Conservation (phyloP, 2,888 invertebrate genomes). For the Agapostemon virescens region DNA sequence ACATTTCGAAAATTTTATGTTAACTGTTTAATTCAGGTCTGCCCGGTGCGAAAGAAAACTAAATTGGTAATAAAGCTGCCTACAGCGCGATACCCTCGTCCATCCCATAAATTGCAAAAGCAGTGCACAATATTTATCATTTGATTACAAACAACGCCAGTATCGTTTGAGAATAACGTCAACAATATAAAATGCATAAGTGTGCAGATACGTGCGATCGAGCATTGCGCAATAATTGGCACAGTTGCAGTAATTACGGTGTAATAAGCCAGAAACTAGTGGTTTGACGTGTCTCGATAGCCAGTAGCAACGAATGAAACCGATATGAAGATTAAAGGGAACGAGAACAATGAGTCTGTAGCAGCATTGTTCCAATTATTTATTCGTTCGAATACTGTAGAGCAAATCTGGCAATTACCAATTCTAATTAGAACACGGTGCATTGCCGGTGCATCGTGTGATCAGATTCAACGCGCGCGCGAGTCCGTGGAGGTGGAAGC, state of each 20-base stretch:
- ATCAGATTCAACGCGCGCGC: background rate
- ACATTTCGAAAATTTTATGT: too few species aligned
- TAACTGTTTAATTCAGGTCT: too few species aligned
- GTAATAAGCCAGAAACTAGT: background rate
- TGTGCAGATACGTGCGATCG: too few species aligned
- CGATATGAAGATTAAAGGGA: background rate
- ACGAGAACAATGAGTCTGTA: background rate
- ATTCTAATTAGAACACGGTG: constrained; percentile 9
- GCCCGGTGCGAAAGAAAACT: too few species aligned
- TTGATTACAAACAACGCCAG: too few species aligned
- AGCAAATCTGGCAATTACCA: constrained; percentile 2
- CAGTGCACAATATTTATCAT: too few species aligned
- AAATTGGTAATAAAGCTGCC: too few species aligned
- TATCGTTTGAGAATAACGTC: too few species aligned
- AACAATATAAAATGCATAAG: too few species aligned
- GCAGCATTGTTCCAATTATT: background rate
- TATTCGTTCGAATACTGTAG: background rate
- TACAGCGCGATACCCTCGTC: too few species aligned
- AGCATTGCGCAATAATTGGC: background rate
- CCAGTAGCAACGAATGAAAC: background rate
- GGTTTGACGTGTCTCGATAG: background rate
- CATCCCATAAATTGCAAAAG: too few species aligned
- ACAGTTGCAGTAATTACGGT: background rate
- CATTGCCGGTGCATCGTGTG: background rate
- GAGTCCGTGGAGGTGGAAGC: background rate